Evolutionary conservation across 2,797 vertebrate species (phyloP), one percentile per base, ranked within the genome.

Genomic region (Chromobotia macracanthus): DNA sequence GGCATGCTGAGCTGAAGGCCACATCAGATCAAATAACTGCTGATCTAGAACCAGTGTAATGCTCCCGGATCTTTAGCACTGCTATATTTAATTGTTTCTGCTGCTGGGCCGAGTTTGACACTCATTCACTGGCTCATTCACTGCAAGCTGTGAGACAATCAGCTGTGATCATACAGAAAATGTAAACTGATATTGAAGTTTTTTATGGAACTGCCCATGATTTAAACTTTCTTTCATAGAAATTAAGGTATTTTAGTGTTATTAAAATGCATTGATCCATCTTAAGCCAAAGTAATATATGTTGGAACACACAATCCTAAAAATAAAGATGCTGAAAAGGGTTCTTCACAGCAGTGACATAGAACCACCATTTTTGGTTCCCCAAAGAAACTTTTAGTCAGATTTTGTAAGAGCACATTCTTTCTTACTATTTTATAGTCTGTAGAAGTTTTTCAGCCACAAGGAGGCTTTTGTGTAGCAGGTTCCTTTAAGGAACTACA

Each of bases 41-140:
- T 77, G 53, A 77, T 68, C 41, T 50, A 67, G 18, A 58, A 53
- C 51, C 75, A 51, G 66, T 78, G 75, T 70, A 44, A 78, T 10
- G 1, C 64, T 77, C 75, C 18, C 51, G 13, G 21, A 58, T 51
- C 38, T 68, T 76, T 76, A 46, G 64, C 38, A 3, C 21, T 58
- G 51, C 35, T 21, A 76, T 56, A 48, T 68, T 68, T 51, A 66
- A 4, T 44, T 66, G 51, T 56, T 10, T 66, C 19, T 75, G 51
- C 51, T 67, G 74, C 16, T 7, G 8, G 25, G 16, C 28, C n/a
- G 28, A 63, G 15, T 63, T 63, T 63, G 25, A 46, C 51, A 58
- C n/a, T n/a, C n/a, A n/a, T n/a, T n/a, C n/a, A n/a, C n/a, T 19
- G 44, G 19, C 10, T 51, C 5, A 53, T 23, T 53, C 46, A 53